Conservation (phyloP, 2,113 vertebrate genomes). For the Leptocoma aspasia region DNA sequence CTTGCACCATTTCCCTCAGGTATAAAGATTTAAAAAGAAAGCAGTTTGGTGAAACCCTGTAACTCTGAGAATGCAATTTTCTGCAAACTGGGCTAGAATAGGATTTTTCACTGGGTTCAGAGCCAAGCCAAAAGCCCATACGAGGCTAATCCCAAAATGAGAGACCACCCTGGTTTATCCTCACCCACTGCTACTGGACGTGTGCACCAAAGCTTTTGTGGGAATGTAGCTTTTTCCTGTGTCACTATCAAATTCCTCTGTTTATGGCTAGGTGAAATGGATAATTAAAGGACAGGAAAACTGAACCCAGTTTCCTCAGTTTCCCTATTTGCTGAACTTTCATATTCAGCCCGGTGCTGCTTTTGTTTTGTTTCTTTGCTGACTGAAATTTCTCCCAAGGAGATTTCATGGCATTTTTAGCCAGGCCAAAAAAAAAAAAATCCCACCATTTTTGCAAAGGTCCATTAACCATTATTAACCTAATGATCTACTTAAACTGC, state of each 20-base stretch:
- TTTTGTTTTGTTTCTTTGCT: slow-evolving; percentile 30
- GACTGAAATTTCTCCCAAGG: neutral
- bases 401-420: neutral
- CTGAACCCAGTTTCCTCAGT: slow-evolving; percentile 27
- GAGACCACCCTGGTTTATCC: neutral
- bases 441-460: neutral
- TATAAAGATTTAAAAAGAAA: neutral
- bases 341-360: neutral
- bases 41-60: neutral
- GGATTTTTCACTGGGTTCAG: neutral
- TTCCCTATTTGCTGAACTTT: slow-evolving; percentile 38
- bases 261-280: neutral
- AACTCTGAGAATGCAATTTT: neutral
- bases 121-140: neutral
- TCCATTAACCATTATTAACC: neutral
- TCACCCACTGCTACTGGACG: neutral
- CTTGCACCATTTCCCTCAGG: neutral
- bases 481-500: neutral
- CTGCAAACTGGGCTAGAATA: neutral
- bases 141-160: neutral
- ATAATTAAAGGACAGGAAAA: slow-evolving; percentile 3
- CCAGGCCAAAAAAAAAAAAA: neutral
- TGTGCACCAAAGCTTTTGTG: neutral
- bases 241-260: slow-evolving; percentile 8
- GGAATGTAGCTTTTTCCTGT: neutral